Percentiles rank a stretch among this genome's conserved stretches.
Conservation (phyloP, 2,888 invertebrate species). For the Psylliodes chrysocephalus region DNA sequence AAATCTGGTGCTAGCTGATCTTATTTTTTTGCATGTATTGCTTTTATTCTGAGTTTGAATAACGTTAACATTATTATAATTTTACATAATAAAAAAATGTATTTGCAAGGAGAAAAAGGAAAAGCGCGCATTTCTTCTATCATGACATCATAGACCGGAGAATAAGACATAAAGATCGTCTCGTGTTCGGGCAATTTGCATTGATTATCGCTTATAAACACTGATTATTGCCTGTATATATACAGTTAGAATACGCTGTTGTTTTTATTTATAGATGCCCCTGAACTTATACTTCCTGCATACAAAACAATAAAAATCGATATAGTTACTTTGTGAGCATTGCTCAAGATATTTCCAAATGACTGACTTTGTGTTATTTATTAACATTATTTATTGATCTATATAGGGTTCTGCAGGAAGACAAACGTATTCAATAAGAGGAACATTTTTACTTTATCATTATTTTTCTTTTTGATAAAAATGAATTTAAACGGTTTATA, state of each 20-base stretch:
- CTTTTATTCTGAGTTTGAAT: too few relatives aligned
- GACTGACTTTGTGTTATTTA: slow-evolving; percentile 1
- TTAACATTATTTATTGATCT: neutral
- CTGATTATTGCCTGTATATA: neutral
- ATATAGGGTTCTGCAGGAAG: neutral
- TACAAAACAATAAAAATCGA: slow-evolving; percentile 17
- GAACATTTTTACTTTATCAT: too few relatives aligned
- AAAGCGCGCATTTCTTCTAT: neutral
- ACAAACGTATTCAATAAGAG: too few relatives aligned
- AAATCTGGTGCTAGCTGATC: too few relatives aligned
- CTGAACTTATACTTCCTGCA: slow-evolving; percentile 23
- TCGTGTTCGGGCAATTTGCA: slow-evolving; percentile 18
- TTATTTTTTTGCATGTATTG: too few relatives aligned
- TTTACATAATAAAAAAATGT: too few relatives aligned
- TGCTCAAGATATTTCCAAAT: slow-evolving; percentile 17
- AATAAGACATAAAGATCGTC: slow-evolving; percentile 2
- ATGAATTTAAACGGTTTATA: too few relatives aligned
- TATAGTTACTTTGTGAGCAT: slow-evolving; percentile 11
- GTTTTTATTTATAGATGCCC: slow-evolving; percentile 2
- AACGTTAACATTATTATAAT: too few relatives aligned
- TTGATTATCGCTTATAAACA: slow-evolving; percentile 9
- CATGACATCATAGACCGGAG: neutral
- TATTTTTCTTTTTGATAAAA: too few relatives aligned
- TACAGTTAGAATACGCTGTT: slow-evolving; percentile 17
- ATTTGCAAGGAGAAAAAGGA: neutral